Evolutionary conservation across 2,888 invertebrate genomes (phyloP).

Genomic region (Frankliniella fusca): DNA sequence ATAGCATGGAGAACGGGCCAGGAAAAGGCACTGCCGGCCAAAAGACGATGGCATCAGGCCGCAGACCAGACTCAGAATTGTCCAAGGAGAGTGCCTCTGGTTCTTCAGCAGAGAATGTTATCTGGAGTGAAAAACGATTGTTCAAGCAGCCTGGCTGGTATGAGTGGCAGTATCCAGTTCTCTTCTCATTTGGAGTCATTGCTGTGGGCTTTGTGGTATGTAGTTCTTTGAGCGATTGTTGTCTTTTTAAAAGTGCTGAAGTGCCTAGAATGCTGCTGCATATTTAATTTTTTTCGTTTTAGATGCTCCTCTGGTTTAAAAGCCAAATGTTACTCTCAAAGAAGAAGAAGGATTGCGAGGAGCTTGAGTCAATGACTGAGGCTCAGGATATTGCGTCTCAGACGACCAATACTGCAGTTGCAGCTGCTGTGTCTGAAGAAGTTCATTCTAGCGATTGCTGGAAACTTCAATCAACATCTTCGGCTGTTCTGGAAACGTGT

Average conservation of each 20-base stretch:
- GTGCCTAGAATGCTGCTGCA: not conserved
- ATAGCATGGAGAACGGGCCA: constrained; percentile 24
- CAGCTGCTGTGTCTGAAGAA: constrained; percentile 33
- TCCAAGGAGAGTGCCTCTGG: not conserved
- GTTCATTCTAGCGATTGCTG: constrained; percentile 30
- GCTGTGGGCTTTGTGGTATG: constrained; percentile 36
- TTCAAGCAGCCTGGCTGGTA: constrained; percentile 33
- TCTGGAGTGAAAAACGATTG: constrained; percentile 32
- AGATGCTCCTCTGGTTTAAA: constrained; percentile 42
- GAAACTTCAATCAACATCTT: constrained; percentile 30
- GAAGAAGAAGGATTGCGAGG: constrained; percentile 5
- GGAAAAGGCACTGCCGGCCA: constrained; percentile 23
- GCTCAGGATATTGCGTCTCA: constrained; percentile 33
- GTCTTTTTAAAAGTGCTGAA: not conserved
- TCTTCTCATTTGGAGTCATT: constrained; percentile 33
- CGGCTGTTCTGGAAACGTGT: not conserved
- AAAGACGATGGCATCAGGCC: constrained; percentile 12
- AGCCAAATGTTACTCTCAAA: constrained; percentile 39
- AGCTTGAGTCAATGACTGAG: constrained; percentile 31
- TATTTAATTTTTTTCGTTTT: not conserved
- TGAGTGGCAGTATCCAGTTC: constrained; percentile 36
- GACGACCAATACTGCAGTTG: constrained; percentile 36
- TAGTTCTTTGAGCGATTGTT: not conserved
- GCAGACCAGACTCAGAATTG: constrained; percentile 5
- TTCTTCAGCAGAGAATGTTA: not conserved